Base-by-base conservation (phyloP, 2,888 invertebrate species). In the Platycheirus albimanus region DNA sequence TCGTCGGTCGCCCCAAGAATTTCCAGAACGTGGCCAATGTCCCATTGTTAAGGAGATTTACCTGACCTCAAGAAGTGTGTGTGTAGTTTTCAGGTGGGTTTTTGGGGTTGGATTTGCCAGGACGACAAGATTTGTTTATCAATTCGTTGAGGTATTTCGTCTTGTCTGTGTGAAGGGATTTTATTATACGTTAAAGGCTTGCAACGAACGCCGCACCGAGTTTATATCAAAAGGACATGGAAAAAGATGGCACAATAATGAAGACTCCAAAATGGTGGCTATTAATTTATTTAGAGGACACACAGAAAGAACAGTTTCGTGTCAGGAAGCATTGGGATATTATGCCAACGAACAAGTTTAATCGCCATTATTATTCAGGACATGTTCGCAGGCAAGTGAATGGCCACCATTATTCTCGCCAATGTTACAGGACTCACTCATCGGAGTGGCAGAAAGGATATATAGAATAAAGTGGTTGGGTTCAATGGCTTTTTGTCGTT, bases 331-430 rank as follows among this genome's bases (percentile, higher is more conserved):
- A n/a, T 20, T 54, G 6, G 33, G 38, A 17, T 67, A 43, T 64
- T 28, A 15, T 66, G 58, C 11, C 58, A 33, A 77, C 49, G 20
- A 13, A 58, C 17, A 43, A n/a, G n/a, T 66, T 70, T 71, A 72
- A 76, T 77, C 54, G 28, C 28, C 52, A 77, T 71, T 43, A 67
- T 61, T 52, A 81, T 81, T 81, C 81, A 58, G 38, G 63, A n/a
- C 76, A 72, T 71, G 77, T 77, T 61, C 41, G 30, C 41, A 24
- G 49, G 49, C 19, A 67, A 81, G 77, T 54, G 67, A 77, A 72
- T 71, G 71, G 77, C 36, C 28, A 61, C 36, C 47, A 77, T 81
- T 81, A 66, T 43, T 63, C 49, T 61, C 19, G 54, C 28, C 71
- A 66, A 30, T 47, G 38, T 56, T 47, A 47, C 49, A 49, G 41